Base-by-base conservation (phyloP, 2,797 vertebrate species). In the Phataginus tetradactyla region DNA sequence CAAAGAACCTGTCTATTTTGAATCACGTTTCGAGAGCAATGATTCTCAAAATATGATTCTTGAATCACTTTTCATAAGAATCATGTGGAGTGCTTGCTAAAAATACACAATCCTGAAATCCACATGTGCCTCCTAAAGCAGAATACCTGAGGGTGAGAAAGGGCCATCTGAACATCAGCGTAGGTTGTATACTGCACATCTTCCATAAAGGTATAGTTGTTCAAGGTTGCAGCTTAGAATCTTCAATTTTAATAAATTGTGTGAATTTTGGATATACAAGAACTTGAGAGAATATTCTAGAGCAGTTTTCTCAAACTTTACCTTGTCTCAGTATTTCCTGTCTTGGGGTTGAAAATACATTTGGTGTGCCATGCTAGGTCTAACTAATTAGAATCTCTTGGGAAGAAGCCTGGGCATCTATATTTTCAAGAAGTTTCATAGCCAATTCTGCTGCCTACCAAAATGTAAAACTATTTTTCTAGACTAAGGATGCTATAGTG, bases 391-490 rank as follows among this genome's bases (percentile, higher is more conserved):
- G 81, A 57, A 69, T 74, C 59, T 75, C n/a, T 27, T 64, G 32
- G n/a, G n/a, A 25, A 89, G 63, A 93, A 93, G 27, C 27, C 75
- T 84, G 29, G 37, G 51, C 39, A 37, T 74, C 21, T 81, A 37
- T 74, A 69, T 75, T 93, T 94, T 88, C 10, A 66, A 79, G n/a
- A 45, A 74, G 11, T 12, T 59, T 74, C 45, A 23, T 5, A 45
- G 45, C 18, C 39, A 27, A 45, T 80, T 79, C 86, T 77, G 21
- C 53, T 32, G 80, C 53, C 69, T 80, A 45, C 7, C 49, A 80
- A 94, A 94, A 83, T 32, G n/a, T 45, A 37, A 92, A 92, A 11
- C 1, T 10, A 53, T 92, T 90, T 96, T 45, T 71, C 80, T 74
- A 80, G 53, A 66, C 18, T 64, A 92, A 57, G 20, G 72, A 87